These are phyloP conservation scores for Zaprionus ghesquierei DNA, from an alignment of 1,140 invertebrate genomes.

Conservation along the genomic window DNA sequence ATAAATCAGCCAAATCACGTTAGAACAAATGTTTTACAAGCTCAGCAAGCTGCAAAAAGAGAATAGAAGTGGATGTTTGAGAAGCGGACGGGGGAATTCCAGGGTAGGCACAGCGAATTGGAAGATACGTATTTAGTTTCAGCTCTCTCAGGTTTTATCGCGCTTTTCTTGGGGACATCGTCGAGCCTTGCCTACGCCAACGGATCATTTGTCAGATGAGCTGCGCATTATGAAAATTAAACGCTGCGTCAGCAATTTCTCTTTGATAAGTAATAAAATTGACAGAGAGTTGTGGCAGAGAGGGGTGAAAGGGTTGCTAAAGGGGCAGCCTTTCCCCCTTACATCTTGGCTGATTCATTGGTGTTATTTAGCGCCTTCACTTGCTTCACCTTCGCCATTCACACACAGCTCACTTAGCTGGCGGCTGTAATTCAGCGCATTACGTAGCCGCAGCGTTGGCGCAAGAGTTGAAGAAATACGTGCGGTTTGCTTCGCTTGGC, in stretches of 20 bases:
- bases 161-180: slow-evolving; percentile 25
- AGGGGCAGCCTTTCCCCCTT: too few species aligned
- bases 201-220: slow-evolving; percentile 65
- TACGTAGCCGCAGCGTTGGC: slow-evolving; percentile 39
- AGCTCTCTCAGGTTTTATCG: neutral
- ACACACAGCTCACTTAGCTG: neutral
- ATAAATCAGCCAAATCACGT: slow-evolving; percentile 76
- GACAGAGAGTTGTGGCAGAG: neutral
- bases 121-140: slow-evolving; percentile 21
- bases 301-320: neutral
- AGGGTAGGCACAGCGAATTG: neutral
- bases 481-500: neutral
- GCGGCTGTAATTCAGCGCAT: slow-evolving; percentile 7
- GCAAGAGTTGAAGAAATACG: slow-evolving; percentile 16
- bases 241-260: slow-evolving; percentile 49
- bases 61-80: neutral
- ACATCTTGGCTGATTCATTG: neutral
- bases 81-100: neutral
- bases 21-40: slow-evolving; percentile 65
- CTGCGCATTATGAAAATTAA: slow-evolving; percentile 39
- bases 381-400: too few species aligned
- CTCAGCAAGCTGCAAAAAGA: slow-evolving; percentile 34
- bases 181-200: slow-evolving; percentile 4
- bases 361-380: neutral
- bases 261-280: slow-evolving; percentile 33